Conservation (phyloP, 1,140 invertebrate genomes). For the Notospermus geniculatus region DNA sequence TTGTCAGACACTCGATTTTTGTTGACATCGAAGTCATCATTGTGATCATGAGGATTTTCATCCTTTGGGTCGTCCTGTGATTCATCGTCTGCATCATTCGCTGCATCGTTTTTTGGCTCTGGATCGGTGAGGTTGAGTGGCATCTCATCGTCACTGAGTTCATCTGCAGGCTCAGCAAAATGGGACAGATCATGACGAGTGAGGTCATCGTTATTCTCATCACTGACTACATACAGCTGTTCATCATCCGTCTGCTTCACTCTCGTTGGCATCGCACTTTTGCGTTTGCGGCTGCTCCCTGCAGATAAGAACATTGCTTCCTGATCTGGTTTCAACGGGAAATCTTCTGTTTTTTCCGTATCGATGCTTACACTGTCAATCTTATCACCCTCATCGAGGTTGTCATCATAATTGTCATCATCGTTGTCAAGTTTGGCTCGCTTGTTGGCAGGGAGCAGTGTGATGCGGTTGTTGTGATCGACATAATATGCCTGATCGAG, state of each 20-base stretch:
- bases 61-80: conserved; percentile 11
- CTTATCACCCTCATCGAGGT: conserved; percentile 44
- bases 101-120: conserved; percentile 15
- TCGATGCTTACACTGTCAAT: conserved; percentile 60
- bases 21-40: conserved; percentile 1
- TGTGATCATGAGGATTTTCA: conserved; percentile 20
- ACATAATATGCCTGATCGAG: conserved; percentile 39
- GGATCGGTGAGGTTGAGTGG: not conserved
- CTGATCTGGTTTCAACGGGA: conserved; percentile 5
- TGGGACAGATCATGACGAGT: too few species aligned
- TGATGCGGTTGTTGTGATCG: conserved; percentile 40
- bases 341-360: conserved; percentile 48
- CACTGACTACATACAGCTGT: conserved; percentile 32
- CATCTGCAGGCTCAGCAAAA: too few species aligned
- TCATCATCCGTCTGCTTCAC: conserved; percentile 61
- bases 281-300: conserved; percentile 70
- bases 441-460: conserved; percentile 42
- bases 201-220: conserved; percentile 42
- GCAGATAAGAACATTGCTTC: conserved; percentile 37
- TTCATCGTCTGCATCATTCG: conserved; percentile 21
- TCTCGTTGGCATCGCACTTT: conserved; percentile 86
- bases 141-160: too few species aligned
- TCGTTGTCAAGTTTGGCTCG: conserved; percentile 27
- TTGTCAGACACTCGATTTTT: too few species aligned
- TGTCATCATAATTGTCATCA: conserved; percentile 22